These are phyloP conservation scores for Ophthalmolycus amberensis DNA, from an alignment of 2,113 vertebrate species.

Conservation along the genomic window DNA sequence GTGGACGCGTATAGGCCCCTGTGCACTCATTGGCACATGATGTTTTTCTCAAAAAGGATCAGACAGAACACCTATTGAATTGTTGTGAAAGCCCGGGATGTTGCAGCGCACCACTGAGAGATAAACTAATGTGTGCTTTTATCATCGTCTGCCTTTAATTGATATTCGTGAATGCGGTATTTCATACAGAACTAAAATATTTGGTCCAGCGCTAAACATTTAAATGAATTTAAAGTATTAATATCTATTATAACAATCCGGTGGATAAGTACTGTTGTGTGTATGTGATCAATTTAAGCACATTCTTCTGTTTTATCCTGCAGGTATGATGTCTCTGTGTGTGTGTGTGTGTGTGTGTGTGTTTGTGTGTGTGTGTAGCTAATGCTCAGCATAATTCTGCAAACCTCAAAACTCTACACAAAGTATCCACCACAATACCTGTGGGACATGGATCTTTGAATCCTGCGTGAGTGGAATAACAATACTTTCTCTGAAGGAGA, in stretches of 20 bases:
- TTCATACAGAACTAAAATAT: conserved; percentile 52
- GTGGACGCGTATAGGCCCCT: conserved; percentile 18
- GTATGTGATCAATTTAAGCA: neutral
- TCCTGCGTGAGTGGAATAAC: conserved; percentile 54
- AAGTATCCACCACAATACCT: conserved; percentile 42
- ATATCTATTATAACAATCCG: conserved; percentile 32
- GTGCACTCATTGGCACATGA: conserved; percentile 51
- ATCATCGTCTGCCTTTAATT: conserved; percentile 52
- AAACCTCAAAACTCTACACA: conserved; percentile 32
- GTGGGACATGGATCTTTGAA: conserved; percentile 47
- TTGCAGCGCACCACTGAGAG: conserved; percentile 28
- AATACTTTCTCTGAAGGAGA: conserved; percentile 35
- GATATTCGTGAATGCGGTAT: conserved; percentile 59
- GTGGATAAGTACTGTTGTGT: conserved; percentile 25
- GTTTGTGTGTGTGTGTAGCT: conserved; percentile 13
- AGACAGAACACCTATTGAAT: conserved; percentile 51
- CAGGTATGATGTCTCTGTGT: neutral
- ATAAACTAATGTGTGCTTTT: conserved; percentile 56
- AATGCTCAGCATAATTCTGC: conserved; percentile 28
- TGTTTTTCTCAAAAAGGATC: conserved; percentile 61
- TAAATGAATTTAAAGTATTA: conserved; percentile 49
- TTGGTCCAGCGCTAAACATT: conserved; percentile 43
- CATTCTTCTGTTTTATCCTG: too few relatives aligned
- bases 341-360: conserved; percentile 15
- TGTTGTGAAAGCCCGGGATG: conserved; percentile 50